phyloP scores from a whole-genome alignment of 1,140 invertebrate species.

The Andrena cerasifolii region DNA sequence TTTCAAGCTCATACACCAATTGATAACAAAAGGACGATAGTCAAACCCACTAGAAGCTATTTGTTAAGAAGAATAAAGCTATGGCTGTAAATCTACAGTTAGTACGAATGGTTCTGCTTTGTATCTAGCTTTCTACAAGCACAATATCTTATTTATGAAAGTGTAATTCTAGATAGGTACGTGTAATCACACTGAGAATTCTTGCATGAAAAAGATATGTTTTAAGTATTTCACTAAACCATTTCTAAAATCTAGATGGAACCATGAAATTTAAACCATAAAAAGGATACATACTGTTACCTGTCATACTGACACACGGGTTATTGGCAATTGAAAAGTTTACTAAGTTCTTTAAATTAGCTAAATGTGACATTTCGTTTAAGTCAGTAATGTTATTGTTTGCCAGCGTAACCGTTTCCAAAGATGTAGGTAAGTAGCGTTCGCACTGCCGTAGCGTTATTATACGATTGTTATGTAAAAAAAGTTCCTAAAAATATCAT shows the following conservation, averaged over 20 bases:
- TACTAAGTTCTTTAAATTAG: conserved; percentile 88
- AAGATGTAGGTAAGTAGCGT: conserved; percentile 89
- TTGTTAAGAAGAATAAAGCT: conserved; percentile 80
- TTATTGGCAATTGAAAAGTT: conserved; percentile 93
- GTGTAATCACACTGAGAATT: conserved; percentile 18
- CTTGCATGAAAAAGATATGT: conserved; percentile 25
- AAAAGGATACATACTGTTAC: conserved; percentile 88
- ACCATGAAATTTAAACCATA: conserved; percentile 19
- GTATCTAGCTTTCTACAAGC: conserved; percentile 39
- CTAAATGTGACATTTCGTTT: conserved; percentile 93
- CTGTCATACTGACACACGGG: conserved; percentile 89
- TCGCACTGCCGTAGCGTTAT: conserved; percentile 91
- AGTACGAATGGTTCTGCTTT: conserved; percentile 24
- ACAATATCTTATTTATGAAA: conserved; percentile 25
- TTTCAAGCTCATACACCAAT: conserved; percentile 95
- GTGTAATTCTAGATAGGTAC: conserved; percentile 19
- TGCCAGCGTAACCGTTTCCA: conserved; percentile 90
- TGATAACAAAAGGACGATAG: conserved; percentile 95
- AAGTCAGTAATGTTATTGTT: conserved; percentile 93
- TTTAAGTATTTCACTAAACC: conserved; percentile 1
- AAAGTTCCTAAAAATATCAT: conserved; percentile 88
- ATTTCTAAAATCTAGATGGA: conserved; percentile 32
- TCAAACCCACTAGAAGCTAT: conserved; percentile 89
- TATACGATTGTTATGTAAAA: conserved; percentile 93
- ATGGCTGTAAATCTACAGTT: conserved; percentile 49